Conservation (phyloP, 2,113 vertebrate species). For the Dipodomys merriami region DNA sequence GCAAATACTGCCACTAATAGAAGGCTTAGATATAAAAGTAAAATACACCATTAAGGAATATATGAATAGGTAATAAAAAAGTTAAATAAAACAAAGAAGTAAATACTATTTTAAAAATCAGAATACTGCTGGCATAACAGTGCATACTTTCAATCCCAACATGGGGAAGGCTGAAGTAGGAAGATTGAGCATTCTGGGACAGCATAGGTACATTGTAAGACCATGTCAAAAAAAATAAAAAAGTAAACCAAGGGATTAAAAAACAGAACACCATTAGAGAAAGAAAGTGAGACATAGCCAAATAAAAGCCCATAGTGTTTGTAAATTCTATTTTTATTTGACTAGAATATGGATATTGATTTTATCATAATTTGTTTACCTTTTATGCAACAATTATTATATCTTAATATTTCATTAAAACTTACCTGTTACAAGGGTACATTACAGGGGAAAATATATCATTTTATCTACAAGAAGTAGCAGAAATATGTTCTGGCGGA, state of each 20-base stretch:
- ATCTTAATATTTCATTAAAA: slow-evolving; percentile 53
- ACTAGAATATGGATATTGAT: neutral
- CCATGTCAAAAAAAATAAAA: no score
- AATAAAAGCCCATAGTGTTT: neutral
- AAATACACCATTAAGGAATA: neutral
- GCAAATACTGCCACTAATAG: neutral
- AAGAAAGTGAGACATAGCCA: neutral
- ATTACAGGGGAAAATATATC: neutral
- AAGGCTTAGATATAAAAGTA: neutral
- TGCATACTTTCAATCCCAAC: no score
- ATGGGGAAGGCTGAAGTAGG: no score
- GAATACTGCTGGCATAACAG: neutral
- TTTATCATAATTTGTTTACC: neutral
- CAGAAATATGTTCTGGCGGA: no score
- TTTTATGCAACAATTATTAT: slow-evolving; percentile 4
- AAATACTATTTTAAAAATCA: neutral
- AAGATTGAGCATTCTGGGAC: no score
- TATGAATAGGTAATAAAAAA: neutral
- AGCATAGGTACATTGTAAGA: no score
- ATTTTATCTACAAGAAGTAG: neutral
- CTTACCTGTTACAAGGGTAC: neutral
- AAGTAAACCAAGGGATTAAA: no score
- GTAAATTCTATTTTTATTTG: neutral
- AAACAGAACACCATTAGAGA: neutral
- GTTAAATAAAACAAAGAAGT: neutral